These are phyloP conservation scores for Cyrtonyx montezumae DNA, from an alignment of 2,113 vertebrate species.

Conservation along the genomic window DNA sequence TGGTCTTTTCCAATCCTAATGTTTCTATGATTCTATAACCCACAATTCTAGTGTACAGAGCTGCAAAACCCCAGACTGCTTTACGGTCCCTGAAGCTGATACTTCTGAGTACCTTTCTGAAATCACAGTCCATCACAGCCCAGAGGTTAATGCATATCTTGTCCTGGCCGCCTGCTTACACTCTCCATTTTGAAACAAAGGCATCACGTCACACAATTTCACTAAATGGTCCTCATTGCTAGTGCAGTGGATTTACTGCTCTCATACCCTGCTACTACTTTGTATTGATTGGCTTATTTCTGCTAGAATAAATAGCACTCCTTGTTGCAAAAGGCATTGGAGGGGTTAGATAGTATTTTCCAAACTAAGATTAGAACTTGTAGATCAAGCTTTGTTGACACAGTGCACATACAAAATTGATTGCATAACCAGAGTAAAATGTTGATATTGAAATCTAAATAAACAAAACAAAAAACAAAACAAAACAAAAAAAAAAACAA, in stretches of 20 bases:
- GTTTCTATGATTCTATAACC: not conserved
- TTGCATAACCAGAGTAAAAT: not conserved
- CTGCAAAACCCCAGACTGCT: not conserved
- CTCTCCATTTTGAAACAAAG: not conserved
- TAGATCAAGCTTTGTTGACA: not conserved
- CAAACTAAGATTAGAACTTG: not conserved
- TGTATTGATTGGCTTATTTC: not conserved
- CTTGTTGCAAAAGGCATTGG: not conserved
- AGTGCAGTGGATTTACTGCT: not conserved
- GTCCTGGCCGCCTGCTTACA: not conserved
- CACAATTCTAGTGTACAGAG: not conserved
- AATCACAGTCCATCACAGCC: rapidly evolving
- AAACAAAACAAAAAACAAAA: not conserved
- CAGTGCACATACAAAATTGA: not conserved
- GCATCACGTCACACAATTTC: rapidly evolving
- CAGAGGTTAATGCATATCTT: not conserved
- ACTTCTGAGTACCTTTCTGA: not conserved
- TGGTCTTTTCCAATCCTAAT: too few species aligned
- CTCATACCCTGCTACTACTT: not conserved
- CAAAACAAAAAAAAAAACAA: not conserved
- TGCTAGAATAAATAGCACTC: not conserved
- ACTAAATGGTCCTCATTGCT: not conserved
- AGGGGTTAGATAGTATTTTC: not conserved
- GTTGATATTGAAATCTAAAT: not conserved
- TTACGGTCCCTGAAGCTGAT: not conserved